Percentiles rank a stretch among this genome's conserved stretches.
These are phyloP conservation scores for Proterorhinus semilunaris DNA, from an alignment of 2,113 vertebrate genomes.

Conservation along the genomic window DNA sequence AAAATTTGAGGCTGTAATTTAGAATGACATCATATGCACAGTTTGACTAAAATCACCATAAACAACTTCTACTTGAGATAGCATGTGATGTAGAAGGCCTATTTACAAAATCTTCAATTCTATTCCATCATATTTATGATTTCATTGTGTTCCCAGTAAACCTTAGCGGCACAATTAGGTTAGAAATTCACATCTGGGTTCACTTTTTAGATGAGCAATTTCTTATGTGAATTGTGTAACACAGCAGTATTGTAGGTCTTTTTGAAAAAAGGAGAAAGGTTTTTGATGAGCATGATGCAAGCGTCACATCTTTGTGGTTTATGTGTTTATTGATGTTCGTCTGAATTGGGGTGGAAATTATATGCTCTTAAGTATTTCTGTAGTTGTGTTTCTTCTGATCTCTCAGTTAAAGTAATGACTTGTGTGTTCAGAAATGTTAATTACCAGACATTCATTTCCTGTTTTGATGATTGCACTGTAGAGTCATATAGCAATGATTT, in stretches of 20 bases:
- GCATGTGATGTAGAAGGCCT: background rate
- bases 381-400: constrained; percentile 55
- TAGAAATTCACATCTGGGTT: constrained; percentile 48
- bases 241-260: constrained; percentile 31
- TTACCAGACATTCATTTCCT: constrained; percentile 65
- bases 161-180: constrained; percentile 32
- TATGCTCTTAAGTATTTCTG: constrained; percentile 49
- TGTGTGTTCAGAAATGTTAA: constrained; percentile 58
- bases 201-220: constrained; percentile 36
- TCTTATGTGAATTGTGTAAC: constrained; percentile 35
- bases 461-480: constrained; percentile 37
- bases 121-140: constrained; percentile 11
- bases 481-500: constrained; percentile 13
- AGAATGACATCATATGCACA: constrained; percentile 11
- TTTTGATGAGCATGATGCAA: constrained; percentile 34
- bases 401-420: constrained; percentile 48
- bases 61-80: background rate
- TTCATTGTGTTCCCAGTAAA: constrained; percentile 16
- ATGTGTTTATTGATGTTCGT: constrained; percentile 52
- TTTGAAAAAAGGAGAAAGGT: background rate
- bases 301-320: constrained; percentile 53
- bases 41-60: constrained; percentile 1
- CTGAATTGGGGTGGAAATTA: constrained; percentile 54
- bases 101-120: background rate
- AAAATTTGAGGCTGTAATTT: constrained; percentile 11